Percentiles rank a stretch among this genome's conserved stretches.
Conservation (phyloP, 2,113 vertebrate species). For the Channa argus region DNA sequence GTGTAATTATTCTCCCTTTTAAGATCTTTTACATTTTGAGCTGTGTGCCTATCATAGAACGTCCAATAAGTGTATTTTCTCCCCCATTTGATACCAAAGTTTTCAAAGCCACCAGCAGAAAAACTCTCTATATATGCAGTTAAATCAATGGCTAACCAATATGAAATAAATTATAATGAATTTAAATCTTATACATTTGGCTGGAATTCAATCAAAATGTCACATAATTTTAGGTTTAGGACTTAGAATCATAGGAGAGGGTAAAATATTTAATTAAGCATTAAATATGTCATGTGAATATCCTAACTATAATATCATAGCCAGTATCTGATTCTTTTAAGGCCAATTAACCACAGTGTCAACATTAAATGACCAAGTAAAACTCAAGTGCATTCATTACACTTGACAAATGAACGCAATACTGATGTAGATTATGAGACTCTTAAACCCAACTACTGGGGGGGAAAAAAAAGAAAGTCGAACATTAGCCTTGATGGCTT, state of each 20-base stretch:
- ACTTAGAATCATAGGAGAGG: slow-evolving; percentile 7
- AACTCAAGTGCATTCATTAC: slow-evolving; percentile 53
- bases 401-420: slow-evolving; percentile 55
- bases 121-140: background rate
- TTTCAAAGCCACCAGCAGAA: background rate
- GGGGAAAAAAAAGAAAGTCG: slow-evolving; percentile 14
- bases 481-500: slow-evolving; percentile 63
- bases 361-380: slow-evolving; percentile 42
- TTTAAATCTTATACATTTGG: background rate
- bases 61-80: background rate
- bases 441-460: slow-evolving; percentile 39
- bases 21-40: background rate
- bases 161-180: background rate
- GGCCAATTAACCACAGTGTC: slow-evolving; percentile 59
- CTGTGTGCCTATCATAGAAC: background rate
- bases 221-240: slow-evolving; percentile 8
- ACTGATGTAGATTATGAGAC: slow-evolving; percentile 28
- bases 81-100: background rate
- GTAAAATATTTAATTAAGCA: slow-evolving; percentile 36
- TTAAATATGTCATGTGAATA: slow-evolving; percentile 39
- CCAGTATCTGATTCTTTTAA: slow-evolving; percentile 54
- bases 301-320: slow-evolving; percentile 48
- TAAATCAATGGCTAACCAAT: background rate
- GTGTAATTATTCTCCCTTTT: background rate
- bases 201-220: slow-evolving; percentile 2